Conservation (phyloP, 2,113 vertebrate genomes). For the Tiliqua scincoides region DNA sequence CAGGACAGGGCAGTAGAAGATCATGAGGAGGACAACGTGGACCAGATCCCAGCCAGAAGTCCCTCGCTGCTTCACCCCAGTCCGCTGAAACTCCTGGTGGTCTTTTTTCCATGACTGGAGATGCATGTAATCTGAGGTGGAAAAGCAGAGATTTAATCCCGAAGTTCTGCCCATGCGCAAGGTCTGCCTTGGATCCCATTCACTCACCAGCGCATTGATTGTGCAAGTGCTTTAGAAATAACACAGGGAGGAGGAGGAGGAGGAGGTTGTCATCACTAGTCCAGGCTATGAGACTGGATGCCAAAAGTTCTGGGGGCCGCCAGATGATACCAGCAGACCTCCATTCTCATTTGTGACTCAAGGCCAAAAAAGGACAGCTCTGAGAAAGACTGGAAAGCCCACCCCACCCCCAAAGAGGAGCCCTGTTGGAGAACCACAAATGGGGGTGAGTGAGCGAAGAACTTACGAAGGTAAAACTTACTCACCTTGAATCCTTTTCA, state of each 20-base stretch:
- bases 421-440: background rate
- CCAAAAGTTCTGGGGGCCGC: background rate
- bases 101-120: slow-evolving; percentile 67
- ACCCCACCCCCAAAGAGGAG: too few relatives aligned
- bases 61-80: slow-evolving; percentile 41
- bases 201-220: background rate
- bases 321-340: background rate
- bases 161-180: background rate
- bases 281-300: background rate
- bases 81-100: slow-evolving; percentile 14
- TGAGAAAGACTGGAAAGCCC: too few relatives aligned
- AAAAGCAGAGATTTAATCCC: background rate
- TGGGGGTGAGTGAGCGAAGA: too few relatives aligned
- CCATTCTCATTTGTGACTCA: background rate
- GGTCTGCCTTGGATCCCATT: background rate
- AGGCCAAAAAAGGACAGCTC: too few relatives aligned
- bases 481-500: slow-evolving; percentile 76
- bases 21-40: slow-evolving; percentile 64
- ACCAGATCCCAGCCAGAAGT: slow-evolving; percentile 63
- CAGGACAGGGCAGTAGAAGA: slow-evolving; percentile 79
- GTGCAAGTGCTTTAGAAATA: background rate
- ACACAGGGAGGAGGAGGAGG: background rate
- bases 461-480: background rate
- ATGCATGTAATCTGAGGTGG: slow-evolving; percentile 67
- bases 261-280: background rate